Evolutionary conservation across 2,113 vertebrate genomes (phyloP).

Genomic region (Plecturocebus donacophilus): DNA sequence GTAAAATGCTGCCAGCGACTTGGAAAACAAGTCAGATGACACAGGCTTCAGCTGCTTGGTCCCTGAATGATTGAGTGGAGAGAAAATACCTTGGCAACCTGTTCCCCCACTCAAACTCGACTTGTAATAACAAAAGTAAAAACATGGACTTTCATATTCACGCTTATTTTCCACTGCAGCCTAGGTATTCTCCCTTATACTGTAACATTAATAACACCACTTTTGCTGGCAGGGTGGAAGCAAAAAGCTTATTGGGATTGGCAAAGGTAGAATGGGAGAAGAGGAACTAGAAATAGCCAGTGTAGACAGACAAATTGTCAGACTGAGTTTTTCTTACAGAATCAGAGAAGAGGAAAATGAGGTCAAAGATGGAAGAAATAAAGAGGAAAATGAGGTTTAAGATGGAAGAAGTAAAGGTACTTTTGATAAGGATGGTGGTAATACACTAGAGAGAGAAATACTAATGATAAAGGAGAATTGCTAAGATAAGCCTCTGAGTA

Average conservation of each 20-base stretch:
- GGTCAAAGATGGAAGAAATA: background rate
- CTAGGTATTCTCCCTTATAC: background rate
- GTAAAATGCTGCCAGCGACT: no score
- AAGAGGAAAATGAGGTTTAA: background rate
- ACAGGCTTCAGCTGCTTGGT: background rate
- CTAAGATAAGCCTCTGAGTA: background rate
- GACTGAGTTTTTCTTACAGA: background rate
- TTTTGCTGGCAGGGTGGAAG: background rate
- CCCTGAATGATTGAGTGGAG: background rate
- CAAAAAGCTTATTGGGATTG: background rate
- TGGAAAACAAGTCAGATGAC: background rate
- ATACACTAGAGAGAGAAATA: background rate
- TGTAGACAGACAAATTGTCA: background rate
- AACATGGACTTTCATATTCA: background rate
- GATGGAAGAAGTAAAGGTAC: background rate
- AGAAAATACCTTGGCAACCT: background rate
- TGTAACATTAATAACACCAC: background rate
- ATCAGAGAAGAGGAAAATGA: background rate
- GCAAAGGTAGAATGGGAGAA: background rate
- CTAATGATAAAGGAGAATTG: background rate
- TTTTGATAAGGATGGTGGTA: background rate
- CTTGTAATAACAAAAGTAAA: background rate
- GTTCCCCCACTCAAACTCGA: background rate
- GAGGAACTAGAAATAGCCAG: background rate
- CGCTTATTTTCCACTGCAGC: background rate